Conservation (phyloP, 2,797 vertebrate genomes). For the Tenualosa ilisha region DNA sequence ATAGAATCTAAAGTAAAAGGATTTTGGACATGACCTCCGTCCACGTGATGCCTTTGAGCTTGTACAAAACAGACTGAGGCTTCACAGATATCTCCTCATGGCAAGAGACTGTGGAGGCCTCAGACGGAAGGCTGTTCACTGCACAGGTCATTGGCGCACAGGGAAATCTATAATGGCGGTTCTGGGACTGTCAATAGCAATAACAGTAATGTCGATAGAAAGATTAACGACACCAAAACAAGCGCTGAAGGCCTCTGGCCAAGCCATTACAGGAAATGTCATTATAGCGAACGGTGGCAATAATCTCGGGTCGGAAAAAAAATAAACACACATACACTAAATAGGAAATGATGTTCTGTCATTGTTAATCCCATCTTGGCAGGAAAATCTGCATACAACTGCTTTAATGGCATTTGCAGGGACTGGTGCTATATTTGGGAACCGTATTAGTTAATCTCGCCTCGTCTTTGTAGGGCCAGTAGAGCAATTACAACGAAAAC, state of each 20-base stretch:
- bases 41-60: neutral
- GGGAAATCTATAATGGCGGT: neutral
- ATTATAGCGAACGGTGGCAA: constrained; percentile 5
- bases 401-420: constrained; percentile 21
- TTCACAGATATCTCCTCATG: neutral
- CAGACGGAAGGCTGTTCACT: neutral
- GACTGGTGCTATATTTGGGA: neutral
- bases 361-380: constrained; percentile 1
- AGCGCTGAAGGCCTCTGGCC: neutral
- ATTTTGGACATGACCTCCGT: neutral
- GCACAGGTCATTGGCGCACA: neutral
- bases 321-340: neutral
- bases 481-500: constrained; percentile 24
- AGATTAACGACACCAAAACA: constrained; percentile 14
- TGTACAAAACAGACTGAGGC: constrained; percentile 3
- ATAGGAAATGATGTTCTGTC: constrained; percentile 11
- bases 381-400: neutral
- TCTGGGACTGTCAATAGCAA: neutral
- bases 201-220: constrained; percentile 23
- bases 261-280: neutral
- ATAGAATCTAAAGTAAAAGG: neutral
- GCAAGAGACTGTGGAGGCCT: neutral
- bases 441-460: neutral
- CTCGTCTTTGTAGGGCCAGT: neutral
- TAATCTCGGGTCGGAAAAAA: neutral